Evolutionary conservation across 35 echinoderm and acorn worm genomes (phyloP).

Genomic region (Nesometra sesokonis): DNA sequence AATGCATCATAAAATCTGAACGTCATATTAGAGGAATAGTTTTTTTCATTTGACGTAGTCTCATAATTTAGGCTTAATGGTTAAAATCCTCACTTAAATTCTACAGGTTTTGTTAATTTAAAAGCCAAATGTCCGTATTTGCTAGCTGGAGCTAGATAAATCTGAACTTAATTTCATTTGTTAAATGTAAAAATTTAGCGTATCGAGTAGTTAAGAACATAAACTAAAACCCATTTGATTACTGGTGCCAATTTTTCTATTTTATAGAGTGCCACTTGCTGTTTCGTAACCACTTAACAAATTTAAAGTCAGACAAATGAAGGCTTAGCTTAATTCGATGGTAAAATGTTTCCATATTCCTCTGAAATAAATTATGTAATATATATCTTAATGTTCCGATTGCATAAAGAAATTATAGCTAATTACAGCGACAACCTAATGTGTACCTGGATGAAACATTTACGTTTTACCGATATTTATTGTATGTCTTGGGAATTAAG

Average conservation of each 20-base stretch:
- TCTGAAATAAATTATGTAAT: not conserved
- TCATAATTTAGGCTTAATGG: not conserved
- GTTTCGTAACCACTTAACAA: not conserved
- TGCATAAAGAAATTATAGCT: not conserved
- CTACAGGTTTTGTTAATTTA: not conserved
- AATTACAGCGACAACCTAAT: not conserved
- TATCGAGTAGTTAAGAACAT: not conserved
- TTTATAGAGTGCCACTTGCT: not conserved
- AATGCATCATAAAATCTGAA: not conserved
- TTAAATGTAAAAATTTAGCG: not conserved
- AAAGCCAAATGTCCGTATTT: not conserved
- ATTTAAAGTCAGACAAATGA: not conserved
- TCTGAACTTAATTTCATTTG: not conserved
- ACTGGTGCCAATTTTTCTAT: not conserved
- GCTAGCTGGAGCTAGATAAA: not conserved
- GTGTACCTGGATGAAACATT: not conserved
- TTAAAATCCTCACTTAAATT: not conserved
- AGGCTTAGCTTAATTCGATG: too few species aligned
- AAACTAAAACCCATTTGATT: not conserved
- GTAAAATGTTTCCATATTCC: not conserved
- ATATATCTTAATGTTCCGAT: not conserved
- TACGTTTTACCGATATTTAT: not conserved
- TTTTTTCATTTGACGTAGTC: not conserved
- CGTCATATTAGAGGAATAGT: not conserved
- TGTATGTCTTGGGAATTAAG: not conserved